Percentiles rank a stretch among this genome's conserved stretches.
These are phyloP conservation scores for Myrmecobius fasciatus DNA, from an alignment of 2,113 vertebrate species.

Conservation along the genomic window DNA sequence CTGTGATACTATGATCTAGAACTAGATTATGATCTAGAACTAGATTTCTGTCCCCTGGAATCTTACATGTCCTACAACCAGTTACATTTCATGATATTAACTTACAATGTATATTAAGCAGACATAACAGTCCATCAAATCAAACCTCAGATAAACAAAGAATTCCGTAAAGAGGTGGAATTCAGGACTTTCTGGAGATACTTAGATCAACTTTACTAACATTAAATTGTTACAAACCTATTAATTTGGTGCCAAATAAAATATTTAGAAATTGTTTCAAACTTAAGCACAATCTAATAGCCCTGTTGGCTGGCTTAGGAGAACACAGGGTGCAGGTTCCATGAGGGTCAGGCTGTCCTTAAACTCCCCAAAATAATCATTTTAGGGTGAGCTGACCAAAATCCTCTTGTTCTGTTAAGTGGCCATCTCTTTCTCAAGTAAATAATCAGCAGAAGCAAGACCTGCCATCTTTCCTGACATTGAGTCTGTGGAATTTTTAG, in stretches of 20 bases:
- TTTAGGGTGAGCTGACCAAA: conserved; percentile 67
- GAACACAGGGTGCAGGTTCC: conserved; percentile 66
- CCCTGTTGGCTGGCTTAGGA: conserved; percentile 69
- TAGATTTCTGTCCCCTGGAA: background rate
- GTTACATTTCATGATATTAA: conserved; percentile 9
- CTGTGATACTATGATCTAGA: background rate
- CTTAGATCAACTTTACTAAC: conserved; percentile 71
- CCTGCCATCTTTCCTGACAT: conserved; percentile 2
- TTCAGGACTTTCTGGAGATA: conserved; percentile 41
- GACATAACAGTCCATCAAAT: conserved; percentile 52
- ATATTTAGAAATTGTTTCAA: conserved; percentile 74
- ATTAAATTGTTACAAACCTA: conserved; percentile 38
- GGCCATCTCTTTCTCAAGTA: background rate
- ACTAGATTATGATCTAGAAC: background rate
- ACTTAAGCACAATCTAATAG: conserved; percentile 70
- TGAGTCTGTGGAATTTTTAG: conserved; percentile 1
- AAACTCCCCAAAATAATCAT: conserved; percentile 70
- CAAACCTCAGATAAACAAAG: conserved; percentile 26
- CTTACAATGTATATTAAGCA: conserved; percentile 20
- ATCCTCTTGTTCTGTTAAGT: conserved; percentile 51
- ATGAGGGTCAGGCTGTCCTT: conserved; percentile 74
- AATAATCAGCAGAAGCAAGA: conserved; percentile 40
- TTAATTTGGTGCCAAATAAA: conserved; percentile 72
- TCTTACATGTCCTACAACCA: background rate
- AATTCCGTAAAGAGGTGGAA: background rate